Evolutionary conservation across 2,888 invertebrate species (phyloP).

Genomic region (Drosophila bunnanda): DNA sequence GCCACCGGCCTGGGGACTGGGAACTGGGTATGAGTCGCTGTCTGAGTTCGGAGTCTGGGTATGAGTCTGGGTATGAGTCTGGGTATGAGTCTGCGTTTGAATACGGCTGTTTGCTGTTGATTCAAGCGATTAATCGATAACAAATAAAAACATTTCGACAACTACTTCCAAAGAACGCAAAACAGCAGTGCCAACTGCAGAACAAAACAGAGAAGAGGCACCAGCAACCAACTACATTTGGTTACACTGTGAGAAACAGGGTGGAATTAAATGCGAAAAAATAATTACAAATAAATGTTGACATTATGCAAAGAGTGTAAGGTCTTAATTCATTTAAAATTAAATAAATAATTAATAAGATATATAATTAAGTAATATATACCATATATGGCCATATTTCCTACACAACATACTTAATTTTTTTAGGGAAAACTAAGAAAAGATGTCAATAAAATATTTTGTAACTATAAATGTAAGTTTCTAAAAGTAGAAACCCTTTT

Average conservation of each 20-base stretch:
- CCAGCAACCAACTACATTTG: slow-evolving; percentile 1
- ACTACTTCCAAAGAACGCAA: slow-evolving; percentile 74
- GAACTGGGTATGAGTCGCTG: background rate
- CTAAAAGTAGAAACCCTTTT: too few species aligned
- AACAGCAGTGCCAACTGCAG: slow-evolving; percentile 33
- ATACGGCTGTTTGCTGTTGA: slow-evolving; percentile 63
- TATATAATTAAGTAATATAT: too few species aligned
- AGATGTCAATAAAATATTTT: too few species aligned
- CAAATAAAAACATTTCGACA: slow-evolving; percentile 81
- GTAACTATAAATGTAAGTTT: too few species aligned
- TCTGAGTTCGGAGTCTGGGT: background rate
- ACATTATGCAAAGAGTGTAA: too few species aligned
- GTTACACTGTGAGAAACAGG: background rate
- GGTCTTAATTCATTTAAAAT: background rate
- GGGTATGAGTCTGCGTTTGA: background rate
- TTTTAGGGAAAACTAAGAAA: too few species aligned
- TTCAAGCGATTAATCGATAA: slow-evolving; percentile 80
- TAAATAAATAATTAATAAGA: too few species aligned
- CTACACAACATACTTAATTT: too few species aligned
- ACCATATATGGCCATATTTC: too few species aligned
- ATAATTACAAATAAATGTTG: background rate
- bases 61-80: slow-evolving; percentile 4
- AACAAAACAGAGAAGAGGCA: slow-evolving; percentile 1
- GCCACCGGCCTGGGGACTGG: slow-evolving; percentile 7
- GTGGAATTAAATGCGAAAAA: background rate